Base-by-base conservation (phyloP, 2,888 invertebrate species). In the Belgica antarctica region DNA sequence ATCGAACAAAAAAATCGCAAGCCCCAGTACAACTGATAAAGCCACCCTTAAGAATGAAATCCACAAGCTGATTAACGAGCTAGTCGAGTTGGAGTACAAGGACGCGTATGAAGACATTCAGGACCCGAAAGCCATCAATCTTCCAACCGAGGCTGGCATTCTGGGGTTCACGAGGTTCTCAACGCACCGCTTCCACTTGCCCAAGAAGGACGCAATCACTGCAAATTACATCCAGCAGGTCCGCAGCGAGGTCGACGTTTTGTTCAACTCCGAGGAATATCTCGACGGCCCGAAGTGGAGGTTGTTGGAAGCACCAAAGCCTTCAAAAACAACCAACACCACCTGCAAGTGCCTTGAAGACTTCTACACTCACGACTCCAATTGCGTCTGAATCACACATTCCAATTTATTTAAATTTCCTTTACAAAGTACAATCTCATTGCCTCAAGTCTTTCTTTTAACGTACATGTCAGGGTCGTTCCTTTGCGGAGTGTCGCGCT, bases 351-450 rank as follows among this genome's bases (percentile, higher is more conserved):
- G 68, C 8, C 8, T 66, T 4, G 12, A n/a, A 7, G 66, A 66
- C 17, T 66, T 68, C 34, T 68, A 31, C 17, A 10, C 10, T 17
- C 22, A 57, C 7, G 31, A 57, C 24, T 68, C 57, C 5, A 15
- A 3, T 52, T 68, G 57, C 57, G 52, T 57, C 34, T 57, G 34
- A 41, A 41, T 15, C 10, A 41, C 10, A 12, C 41, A n/a, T 52
- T 52, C 52, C 52, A 4, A 5, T 46, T n/a, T 15, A 52, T 52
- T 52, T 52, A 19, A 31, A 8, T 52, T 19, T 3, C 8, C 52
- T 52, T 52, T 22, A n/a, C 15, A 46, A 52, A 52, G 22, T 31
- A n/a, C n/a, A 41, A 41, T 52, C 19, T 52, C 52, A 52, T 41
- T 41, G 7, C 17, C 52, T 52, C 22, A 52, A 19, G 52, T 52